Conservation (phyloP, 2,888 invertebrate species). For the Lasioglossum malachurum region DNA sequence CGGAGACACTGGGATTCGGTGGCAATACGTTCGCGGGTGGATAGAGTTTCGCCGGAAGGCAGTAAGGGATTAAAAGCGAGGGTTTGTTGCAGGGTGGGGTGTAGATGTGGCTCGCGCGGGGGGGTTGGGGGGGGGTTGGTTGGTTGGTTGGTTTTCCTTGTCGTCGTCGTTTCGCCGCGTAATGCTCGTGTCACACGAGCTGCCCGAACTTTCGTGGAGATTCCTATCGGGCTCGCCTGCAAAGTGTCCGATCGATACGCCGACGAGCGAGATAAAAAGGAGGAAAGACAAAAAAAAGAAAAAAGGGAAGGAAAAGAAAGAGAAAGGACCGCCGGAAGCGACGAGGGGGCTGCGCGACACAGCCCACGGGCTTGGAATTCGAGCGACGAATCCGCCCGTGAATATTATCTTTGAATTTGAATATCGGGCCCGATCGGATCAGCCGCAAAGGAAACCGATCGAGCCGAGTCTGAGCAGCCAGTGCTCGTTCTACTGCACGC, state of each 20-base stretch:
- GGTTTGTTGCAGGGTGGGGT: conserved; percentile 43
- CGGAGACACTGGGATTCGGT: conserved; percentile 19
- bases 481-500: background rate
- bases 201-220: conserved; percentile 61
- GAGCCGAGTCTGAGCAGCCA: conserved; percentile 11
- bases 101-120: conserved; percentile 32
- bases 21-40: conserved; percentile 43
- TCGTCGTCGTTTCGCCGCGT: conserved; percentile 56
- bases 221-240: conserved; percentile 62
- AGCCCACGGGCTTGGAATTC: conserved; percentile 33
- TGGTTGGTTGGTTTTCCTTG: conserved; percentile 24
- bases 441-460: conserved; percentile 7
- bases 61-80: conserved; percentile 72
- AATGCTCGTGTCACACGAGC: conserved; percentile 70
- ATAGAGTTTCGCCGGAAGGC: conserved; percentile 63
- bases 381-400: conserved; percentile 15
- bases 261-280: conserved; percentile 41
- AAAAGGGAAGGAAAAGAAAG: background rate
- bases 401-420: conserved; percentile 26
- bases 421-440: conserved; percentile 20
- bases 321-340: conserved; percentile 7
- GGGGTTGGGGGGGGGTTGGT: too few relatives aligned
- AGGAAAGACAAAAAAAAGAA: background rate
- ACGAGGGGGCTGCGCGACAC: conserved; percentile 16
- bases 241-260: conserved; percentile 64